These are phyloP conservation scores for Zhuqinia jingwanae DNA, from an alignment of 2,888 invertebrate genomes.

Conservation along the genomic window DNA sequence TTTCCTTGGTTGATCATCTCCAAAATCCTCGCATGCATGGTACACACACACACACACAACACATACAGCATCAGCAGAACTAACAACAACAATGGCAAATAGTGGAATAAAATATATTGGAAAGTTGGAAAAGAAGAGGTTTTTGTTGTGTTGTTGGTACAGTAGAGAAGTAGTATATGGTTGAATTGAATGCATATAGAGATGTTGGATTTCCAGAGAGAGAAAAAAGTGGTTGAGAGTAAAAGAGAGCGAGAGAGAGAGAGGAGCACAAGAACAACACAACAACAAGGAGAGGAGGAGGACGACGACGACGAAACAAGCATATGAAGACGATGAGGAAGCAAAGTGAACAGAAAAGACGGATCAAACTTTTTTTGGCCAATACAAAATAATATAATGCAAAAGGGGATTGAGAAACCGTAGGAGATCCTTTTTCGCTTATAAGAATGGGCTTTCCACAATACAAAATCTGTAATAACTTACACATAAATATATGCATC, in stretches of 20 bases:
- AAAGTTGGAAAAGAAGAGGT: conserved; percentile 27
- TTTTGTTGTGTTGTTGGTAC: conserved; percentile 16
- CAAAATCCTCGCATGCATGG: conserved; percentile 27
- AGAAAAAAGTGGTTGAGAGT: conserved; percentile 41
- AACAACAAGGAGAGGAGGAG: too few species aligned
- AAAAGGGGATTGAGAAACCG: conserved; percentile 60
- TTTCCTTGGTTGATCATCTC: conserved; percentile 61
- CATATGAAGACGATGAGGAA: conserved; percentile 21
- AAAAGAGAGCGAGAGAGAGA: conserved; percentile 25
- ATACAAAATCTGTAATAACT: neutral
- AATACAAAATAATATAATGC: conserved; percentile 62
- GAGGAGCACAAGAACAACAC: conserved; percentile 47
- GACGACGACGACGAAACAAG: conserved; percentile 34
- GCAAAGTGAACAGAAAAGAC: conserved; percentile 51
- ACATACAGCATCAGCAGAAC: conserved; percentile 13
- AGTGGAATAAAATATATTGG: conserved; percentile 57
- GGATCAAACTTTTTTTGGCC: conserved; percentile 66
- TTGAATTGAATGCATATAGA: neutral
- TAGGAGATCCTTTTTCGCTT: conserved; percentile 53
- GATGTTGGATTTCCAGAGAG: conserved; percentile 43
- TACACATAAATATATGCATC: neutral
- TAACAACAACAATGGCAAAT: conserved; percentile 34
- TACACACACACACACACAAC: too few species aligned
- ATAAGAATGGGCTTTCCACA: conserved; percentile 48
- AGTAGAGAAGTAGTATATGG: too few species aligned